Evolutionary conservation across 2,113 vertebrate species (phyloP), one percentile per base, ranked within the genome.

Genomic region (Bubo scandiacus): DNA sequence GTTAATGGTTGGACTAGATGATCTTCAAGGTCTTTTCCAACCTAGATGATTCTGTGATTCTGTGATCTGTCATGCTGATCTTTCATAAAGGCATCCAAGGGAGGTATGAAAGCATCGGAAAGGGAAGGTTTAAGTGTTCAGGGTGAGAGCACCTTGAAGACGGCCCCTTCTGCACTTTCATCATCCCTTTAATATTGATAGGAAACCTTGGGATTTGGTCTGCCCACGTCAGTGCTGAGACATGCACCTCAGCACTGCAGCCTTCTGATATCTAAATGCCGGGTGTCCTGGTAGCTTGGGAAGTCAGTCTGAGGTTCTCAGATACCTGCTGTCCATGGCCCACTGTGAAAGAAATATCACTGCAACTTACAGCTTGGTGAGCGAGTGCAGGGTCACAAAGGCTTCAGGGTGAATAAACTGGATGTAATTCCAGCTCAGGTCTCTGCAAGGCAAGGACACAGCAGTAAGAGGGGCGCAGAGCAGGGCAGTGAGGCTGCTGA

Each of bases 401-500:
- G 99, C 99, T 66, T 99, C 99, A 2, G 98, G 98, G 93, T 99
- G 99, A 81, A 99, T 99, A 88, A 98, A 98, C 54, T 98, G 97
- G 55, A 99, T 99, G 89, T 67, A 85, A 72, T 99, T 99, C 98
- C 99, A 99, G 80, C 99, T 99, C 49, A 99, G 98, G 96, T 99
- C 99, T 63, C 99, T 99, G 96, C 3, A 83, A 96, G 45, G n/a
- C 58, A 96, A 97, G 72, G 84, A 93, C 52, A 88, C 16, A 36
- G 4, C 12, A 30, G 66, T 96, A 7, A 96, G 85, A 52, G 23
- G 36, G 29, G 8, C 21, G 62, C n/a, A 90, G 62, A 89, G 34
- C 38, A 84, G 58, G 42, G 26, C 51, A 59, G 34, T 34, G 71
- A 55, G 74, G 71, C 74, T 92, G 80, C 51, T 89, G 88, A 6